Percentiles rank a stretch among this genome's conserved stretches.
phyloP scores from a whole-genome alignment of 2,113 vertebrate genomes.

The Terrapene triunguis region DNA sequence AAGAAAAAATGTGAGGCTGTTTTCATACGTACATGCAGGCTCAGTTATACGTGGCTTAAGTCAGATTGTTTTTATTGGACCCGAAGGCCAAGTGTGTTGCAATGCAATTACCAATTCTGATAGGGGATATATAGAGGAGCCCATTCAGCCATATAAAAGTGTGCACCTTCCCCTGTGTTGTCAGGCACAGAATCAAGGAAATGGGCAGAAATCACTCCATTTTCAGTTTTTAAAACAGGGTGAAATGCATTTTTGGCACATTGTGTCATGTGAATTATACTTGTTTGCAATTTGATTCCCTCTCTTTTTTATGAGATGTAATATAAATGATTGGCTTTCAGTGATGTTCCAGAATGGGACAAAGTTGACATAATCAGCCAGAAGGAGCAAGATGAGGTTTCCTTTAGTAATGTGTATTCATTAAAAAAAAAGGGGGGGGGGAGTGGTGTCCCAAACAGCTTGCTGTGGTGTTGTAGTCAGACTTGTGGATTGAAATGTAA shows the following conservation, averaged over 20 bases:
- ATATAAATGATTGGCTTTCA: slow-evolving; percentile 62
- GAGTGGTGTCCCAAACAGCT: neutral
- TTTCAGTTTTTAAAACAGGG: slow-evolving; percentile 51
- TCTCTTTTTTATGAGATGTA: slow-evolving; percentile 54
- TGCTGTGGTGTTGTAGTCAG: neutral
- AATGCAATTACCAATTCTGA: neutral
- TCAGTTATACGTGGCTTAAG: neutral
- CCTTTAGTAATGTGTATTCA: slow-evolving; percentile 55
- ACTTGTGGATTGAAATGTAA: neutral
- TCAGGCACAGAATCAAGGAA: slow-evolving; percentile 44
- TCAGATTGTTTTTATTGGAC: neutral
- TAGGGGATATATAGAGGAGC: neutral
- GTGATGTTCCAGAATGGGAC: slow-evolving; percentile 48
- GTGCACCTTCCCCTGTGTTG: neutral
- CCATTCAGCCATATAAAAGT: neutral
- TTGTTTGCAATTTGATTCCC: slow-evolving; percentile 69
- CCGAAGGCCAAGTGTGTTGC: neutral
- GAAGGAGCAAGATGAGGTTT: slow-evolving; percentile 54
- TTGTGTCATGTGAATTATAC: slow-evolving; percentile 63
- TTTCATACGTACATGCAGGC: neutral
- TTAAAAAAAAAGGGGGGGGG: slow-evolving; percentile 28
- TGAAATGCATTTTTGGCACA: slow-evolving; percentile 59
- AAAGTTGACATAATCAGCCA: slow-evolving; percentile 71
- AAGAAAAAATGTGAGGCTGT: neutral
- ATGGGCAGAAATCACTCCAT: slow-evolving; percentile 46